Evolutionary conservation across 2,888 invertebrate species (phyloP), one percentile per base, ranked within the genome.

Genomic region (Oscheius sp.): DNA sequence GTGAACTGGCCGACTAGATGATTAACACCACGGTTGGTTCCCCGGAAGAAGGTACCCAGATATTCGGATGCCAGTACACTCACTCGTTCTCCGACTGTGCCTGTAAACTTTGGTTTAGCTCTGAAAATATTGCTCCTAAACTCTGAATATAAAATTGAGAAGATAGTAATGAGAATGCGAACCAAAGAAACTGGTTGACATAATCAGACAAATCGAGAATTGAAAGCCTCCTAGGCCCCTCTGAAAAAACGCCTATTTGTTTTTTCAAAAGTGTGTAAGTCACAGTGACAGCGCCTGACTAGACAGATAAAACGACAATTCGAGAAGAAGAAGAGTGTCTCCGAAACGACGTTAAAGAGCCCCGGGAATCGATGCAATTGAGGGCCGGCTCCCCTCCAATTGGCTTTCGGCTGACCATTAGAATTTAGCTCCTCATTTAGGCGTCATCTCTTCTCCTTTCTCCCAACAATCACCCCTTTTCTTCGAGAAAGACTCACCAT

Each of bases 1-100:
- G 63, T 48, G 63, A 63, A 63, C n/a, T 63, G 63, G 50, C 32
- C 63, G 48, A 63, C 63, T 21, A 63, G 63, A 63, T 63, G 63
- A 21, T 63, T 63, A 47, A 63, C 63, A 33, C 63, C 63, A 21
- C 63, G 63, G 29, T 63, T 63, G 21, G 63, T 63, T n/a, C 63
- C 63, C 48, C 63, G 63, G 29, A 63, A 63, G 48, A 63, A 47
- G 50, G 63, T 63, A 9, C 63, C 63, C 47, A 63, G 21, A 21
- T 63, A 63, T 48, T 63, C 63, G 10, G 63, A 63, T 47, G 48
- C 63, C 60, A 60, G 60, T 29, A 63, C 63, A 47, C 63, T 63
- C 47, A 63, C 63, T 48, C 63, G 42, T 50, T 63, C 63, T n/a
- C 63, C 33, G 2, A 63, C 63, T 21, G 63, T 48, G 3, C 63